Evolutionary conservation across 1,140 invertebrate genomes (phyloP).

Genomic region (Drosophila navojoa): DNA sequence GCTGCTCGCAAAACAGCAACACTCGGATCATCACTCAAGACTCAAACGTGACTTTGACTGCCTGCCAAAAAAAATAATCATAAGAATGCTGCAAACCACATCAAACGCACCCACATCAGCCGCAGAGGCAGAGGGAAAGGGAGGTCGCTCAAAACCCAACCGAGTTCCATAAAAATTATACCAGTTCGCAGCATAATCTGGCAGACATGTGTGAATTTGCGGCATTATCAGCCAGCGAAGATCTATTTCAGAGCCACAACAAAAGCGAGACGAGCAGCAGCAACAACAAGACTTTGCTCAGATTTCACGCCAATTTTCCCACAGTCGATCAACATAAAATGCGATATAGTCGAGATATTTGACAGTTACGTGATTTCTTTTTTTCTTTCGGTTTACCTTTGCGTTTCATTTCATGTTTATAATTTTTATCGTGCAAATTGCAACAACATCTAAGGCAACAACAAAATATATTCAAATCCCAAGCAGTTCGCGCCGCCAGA

Average conservation of each 20-base stretch:
- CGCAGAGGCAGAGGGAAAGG: background rate
- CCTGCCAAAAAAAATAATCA: conserved; percentile 20
- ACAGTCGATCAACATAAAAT: conserved; percentile 80
- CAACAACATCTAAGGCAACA: conserved; percentile 23
- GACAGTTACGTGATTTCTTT: conserved; percentile 82
- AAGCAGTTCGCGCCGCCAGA: conserved; percentile 36
- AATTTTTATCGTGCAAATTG: conserved; percentile 40
- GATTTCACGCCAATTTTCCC: conserved; percentile 60
- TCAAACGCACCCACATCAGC: conserved; percentile 33
- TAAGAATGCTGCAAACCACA: conserved; percentile 14
- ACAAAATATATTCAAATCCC: conserved; percentile 10
- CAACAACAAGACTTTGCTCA: conserved; percentile 43
- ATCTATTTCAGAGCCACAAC: conserved; percentile 54
- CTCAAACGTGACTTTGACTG: conserved; percentile 35
- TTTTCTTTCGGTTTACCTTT: conserved; percentile 27
- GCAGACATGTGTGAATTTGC: conserved; percentile 78
- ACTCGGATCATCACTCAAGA: conserved; percentile 30
- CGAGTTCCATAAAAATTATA: conserved; percentile 50
- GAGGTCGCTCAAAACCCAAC: background rate
- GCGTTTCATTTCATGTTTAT: conserved; percentile 31
- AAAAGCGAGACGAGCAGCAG: conserved; percentile 23
- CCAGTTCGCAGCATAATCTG: conserved; percentile 74
- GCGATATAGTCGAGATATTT: conserved; percentile 79
- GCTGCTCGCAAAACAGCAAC: conserved; percentile 15
- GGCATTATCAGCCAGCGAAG: conserved; percentile 59